Evolutionary conservation across 2,888 invertebrate genomes (phyloP), one percentile per base, ranked within the genome.

Genomic region (Noctua pronuba): DNA sequence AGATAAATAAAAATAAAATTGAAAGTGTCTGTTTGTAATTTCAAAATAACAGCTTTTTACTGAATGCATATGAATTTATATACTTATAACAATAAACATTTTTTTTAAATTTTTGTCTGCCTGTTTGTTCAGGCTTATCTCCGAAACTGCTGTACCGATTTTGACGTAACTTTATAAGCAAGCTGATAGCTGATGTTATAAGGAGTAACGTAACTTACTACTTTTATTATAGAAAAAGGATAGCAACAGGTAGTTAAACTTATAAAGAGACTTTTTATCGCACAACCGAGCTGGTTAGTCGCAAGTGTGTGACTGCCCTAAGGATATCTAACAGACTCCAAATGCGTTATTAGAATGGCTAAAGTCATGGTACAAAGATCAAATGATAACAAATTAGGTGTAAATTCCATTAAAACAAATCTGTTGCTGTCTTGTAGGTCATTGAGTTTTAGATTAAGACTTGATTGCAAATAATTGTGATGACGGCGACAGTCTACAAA

Each of bases 251-350:
- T 41, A 41, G 41, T 41, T 1, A 16, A 18, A 60, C 60, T 31
- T 31, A 3, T 28, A 7, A 18, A 60, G 18, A 60, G 2, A 31
- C 18, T 60, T 11, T 18, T 38, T 21, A 38, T 16, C 3, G n/a
- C 7, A 38, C 1, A 41, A 13, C 11, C 46, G 44, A n/a, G n/a
- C n/a, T n/a, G n/a, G 35, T 60, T 44, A 55, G 62, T 86, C 74
- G 78, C 66, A 73, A 78, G 66, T 67, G 58, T 78, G 41, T 46
- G 6, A 0, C 18, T 7, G 6, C 7, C 52, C 11, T 82, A 13
- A 73, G 24, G 13, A 62, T 66, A 66, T 65, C 41, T 31, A 75
- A 82, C 65, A 55, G 60, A 82, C 72, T 66, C 72, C 49, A 65
- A 75, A 58, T 41, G 49, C 60, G 35, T 58, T n/a, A 64, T 55